Evolutionary conservation across 2,113 vertebrate species (phyloP).

Genomic region (Amazona guildingii): DNA sequence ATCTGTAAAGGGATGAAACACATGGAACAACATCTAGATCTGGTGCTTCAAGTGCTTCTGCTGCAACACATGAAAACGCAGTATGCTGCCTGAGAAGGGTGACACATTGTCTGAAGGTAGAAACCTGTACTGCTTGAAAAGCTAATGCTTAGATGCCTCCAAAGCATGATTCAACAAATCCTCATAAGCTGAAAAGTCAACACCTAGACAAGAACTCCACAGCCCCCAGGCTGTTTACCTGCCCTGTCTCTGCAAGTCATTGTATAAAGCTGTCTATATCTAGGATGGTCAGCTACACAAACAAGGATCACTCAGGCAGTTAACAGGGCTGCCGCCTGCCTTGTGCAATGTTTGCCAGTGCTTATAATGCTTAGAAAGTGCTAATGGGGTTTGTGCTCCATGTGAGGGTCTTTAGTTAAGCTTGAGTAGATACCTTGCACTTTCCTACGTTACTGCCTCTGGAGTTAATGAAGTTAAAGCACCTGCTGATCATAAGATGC

Average conservation of each 20-base stretch:
- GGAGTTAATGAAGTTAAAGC: background rate
- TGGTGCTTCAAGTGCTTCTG: background rate
- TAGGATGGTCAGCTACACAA: background rate
- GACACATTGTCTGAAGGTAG: background rate
- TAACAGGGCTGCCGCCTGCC: background rate
- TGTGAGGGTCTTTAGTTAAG: background rate
- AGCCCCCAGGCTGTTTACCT: fast-evolving
- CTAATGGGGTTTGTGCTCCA: background rate
- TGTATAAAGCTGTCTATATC: background rate
- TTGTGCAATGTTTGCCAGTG: background rate
- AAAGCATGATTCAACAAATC: background rate
- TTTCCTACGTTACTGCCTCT: background rate
- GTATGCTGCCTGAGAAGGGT: background rate
- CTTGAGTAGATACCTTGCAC: background rate
- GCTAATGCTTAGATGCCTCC: background rate
- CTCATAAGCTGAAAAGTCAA: background rate
- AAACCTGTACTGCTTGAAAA: background rate
- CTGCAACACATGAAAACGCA: background rate
- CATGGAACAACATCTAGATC: background rate
- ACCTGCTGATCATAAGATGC: background rate
- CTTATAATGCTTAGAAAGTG: background rate
- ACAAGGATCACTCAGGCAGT: background rate
- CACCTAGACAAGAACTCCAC: background rate
- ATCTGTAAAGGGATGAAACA: background rate
- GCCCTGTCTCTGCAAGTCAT: background rate